phyloP scores from a whole-genome alignment of 2,888 invertebrate species.

The Mellilla xanthometata region DNA sequence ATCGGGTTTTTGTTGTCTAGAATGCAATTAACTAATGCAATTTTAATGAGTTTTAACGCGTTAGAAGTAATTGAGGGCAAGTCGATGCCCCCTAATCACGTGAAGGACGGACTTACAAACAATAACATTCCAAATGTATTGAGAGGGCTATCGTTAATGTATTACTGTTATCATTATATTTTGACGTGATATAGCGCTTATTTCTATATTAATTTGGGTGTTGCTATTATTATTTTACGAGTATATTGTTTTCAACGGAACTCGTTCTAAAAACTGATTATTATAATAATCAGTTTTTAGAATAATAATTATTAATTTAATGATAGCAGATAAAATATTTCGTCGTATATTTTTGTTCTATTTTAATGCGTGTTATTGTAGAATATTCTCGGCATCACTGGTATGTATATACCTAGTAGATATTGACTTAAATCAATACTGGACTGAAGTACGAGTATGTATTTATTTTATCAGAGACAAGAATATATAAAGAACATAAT shows the following conservation, averaged over 20 bases:
- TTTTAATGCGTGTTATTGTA: neutral
- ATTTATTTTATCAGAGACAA: too few species aligned
- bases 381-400: too few species aligned
- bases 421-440: too few species aligned
- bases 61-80: slow-evolving; percentile 60
- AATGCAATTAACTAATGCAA: slow-evolving; percentile 43
- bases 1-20: slow-evolving; percentile 1
- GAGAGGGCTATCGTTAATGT: slow-evolving; percentile 9
- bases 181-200: neutral
- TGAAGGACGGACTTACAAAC: slow-evolving; percentile 61
- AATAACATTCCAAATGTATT: slow-evolving; percentile 29
- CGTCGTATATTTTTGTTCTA: neutral
- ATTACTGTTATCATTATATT: slow-evolving; percentile 22
- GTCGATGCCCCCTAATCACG: slow-evolving; percentile 65
- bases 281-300: too few species aligned
- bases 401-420: too few species aligned
- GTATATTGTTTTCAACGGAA: too few species aligned
- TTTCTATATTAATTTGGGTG: too few species aligned
- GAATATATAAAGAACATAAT: too few species aligned
- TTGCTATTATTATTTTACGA: neutral
- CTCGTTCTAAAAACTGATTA: too few species aligned
- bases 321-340: slow-evolving; percentile 4
- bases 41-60: slow-evolving; percentile 56
- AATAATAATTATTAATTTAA: slow-evolving; percentile 11
- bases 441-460: too few species aligned